A percentile compares a stretch with the other conserved stretches of the same genome.
Evolutionary conservation across 1,140 invertebrate species (phyloP).

Genomic region (Brachionus rotundiformis): DNA sequence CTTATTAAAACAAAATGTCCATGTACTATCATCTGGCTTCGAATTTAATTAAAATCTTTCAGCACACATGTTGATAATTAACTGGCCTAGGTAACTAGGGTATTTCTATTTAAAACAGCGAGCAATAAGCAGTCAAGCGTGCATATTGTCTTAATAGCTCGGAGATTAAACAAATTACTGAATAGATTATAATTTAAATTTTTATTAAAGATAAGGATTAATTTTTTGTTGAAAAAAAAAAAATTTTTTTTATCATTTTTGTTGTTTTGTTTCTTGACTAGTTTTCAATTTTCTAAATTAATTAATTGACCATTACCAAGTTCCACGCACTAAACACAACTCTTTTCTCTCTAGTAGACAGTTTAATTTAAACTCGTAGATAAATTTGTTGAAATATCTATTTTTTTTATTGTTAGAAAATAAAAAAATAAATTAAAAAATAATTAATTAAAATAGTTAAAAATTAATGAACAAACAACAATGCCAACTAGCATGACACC

Average conservation of each 20-base stretch:
- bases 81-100: constrained; percentile 1
- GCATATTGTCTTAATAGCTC: background rate
- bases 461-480: constrained; percentile 40
- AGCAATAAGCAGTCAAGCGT: background rate
- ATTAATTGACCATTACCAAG: constrained; percentile 43
- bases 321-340: background rate
- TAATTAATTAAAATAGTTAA: background rate
- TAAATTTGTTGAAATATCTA: background rate
- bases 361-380: background rate
- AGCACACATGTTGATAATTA: constrained; percentile 2
- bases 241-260: background rate
- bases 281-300: constrained; percentile 33
- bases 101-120: background rate
- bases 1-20: background rate
- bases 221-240: background rate
- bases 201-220: constrained; percentile 4
- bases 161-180: constrained; percentile 27
- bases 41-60: constrained; percentile 11
- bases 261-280: constrained; percentile 1
- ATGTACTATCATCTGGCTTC: background rate
- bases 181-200: constrained; percentile 12
- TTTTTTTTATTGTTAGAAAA: background rate
- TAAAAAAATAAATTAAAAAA: background rate
- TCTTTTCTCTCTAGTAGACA: background rate
- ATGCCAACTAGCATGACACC: constrained; percentile 33